A percentile compares a stretch with the other conserved stretches of the same genome.
Evolutionary conservation across 30 jellyfish, hydroid and myxozoan genomes (phyloP).

Genomic region (Turritopsis dohrnii): DNA sequence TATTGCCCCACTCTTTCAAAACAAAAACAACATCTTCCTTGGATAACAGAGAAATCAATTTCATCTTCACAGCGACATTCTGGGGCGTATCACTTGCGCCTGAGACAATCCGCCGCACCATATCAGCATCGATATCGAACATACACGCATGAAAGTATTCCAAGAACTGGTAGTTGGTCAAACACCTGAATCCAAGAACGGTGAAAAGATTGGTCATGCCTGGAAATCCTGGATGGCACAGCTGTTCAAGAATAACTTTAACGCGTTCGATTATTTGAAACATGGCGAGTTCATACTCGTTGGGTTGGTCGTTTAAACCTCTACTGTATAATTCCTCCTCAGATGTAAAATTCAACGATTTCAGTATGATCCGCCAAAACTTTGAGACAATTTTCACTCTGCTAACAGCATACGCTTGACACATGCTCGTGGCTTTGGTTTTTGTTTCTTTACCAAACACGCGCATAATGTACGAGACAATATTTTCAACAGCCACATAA

Average conservation of each 20-base stretch:
- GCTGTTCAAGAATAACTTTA: conserved; percentile 34
- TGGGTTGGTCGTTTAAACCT: conserved; percentile 28
- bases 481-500: background rate
- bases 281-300: conserved; percentile 41
- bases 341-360: conserved; percentile 43
- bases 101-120: conserved; percentile 38
- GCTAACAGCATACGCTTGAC: conserved; percentile 47
- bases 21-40: conserved; percentile 37
- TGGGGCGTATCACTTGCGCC: conserved; percentile 46
- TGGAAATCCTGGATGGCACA: conserved; percentile 49
- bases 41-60: conserved; percentile 47
- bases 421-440: conserved; percentile 41
- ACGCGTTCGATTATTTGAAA: conserved; percentile 74
- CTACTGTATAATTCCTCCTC: conserved; percentile 39
- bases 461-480: background rate
- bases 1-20: conserved; percentile 52
- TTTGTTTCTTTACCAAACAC: conserved; percentile 40
- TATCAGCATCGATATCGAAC: conserved; percentile 39
- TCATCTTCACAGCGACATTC: conserved; percentile 32
- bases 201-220: conserved; percentile 42
- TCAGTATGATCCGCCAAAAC: conserved; percentile 60
- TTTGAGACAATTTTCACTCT: conserved; percentile 60
- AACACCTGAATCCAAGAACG: conserved; percentile 62
- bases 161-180: conserved; percentile 50
- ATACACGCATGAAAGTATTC: conserved; percentile 61